Conservation (phyloP, 2,113 vertebrate genomes). For the Oryctolagus cuniculus region mOryCun1.1 NC_091440.1:52887001-52887500, state of each 20-base stretch:
- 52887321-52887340: neutral
- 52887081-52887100: neutral
- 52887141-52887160: rapidly evolving
- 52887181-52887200: neutral
- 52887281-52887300: neutral
- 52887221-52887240: neutral
- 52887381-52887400: neutral
- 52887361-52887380: neutral
- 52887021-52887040: neutral
- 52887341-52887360: neutral
- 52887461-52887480: neutral
- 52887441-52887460: neutral
- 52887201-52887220: too few relatives aligned
- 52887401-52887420: neutral
- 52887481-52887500: neutral
- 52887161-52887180: neutral
- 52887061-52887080: neutral
- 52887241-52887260: neutral
- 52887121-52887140: neutral
- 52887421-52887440: neutral
- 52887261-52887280: neutral
- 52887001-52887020: slow-evolving; percentile 11
- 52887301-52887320: neutral
- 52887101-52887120: neutral
- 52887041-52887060: neutral